Evolutionary conservation across 2,888 invertebrate species (phyloP).

Genomic region (Corbicula japonica): DNA sequence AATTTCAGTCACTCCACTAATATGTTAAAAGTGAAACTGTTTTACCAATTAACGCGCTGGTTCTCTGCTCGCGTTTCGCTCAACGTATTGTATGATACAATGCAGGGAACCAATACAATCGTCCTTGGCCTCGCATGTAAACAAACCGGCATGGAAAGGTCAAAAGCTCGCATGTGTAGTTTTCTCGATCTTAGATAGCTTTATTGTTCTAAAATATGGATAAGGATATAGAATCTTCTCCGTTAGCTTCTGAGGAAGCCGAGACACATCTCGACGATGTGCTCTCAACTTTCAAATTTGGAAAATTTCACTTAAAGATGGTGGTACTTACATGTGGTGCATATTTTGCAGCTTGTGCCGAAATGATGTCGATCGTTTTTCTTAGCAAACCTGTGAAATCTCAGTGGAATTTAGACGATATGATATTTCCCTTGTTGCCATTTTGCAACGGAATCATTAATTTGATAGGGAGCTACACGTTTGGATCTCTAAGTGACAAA

Average conservation of each 20-base stretch:
- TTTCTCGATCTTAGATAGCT: background rate
- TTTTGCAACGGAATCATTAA: constrained; percentile 74
- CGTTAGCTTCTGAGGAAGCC: constrained; percentile 7
- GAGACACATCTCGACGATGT: constrained; percentile 74
- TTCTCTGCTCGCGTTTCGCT: too few relatives aligned
- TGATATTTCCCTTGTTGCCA: constrained; percentile 77
- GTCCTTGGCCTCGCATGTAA: constrained; percentile 40
- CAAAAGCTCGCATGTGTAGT: background rate
- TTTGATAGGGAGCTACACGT: constrained; percentile 75
- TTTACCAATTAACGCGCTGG: too few relatives aligned
- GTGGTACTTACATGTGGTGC: constrained; percentile 76
- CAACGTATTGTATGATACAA: too few relatives aligned
- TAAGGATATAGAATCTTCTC: background rate
- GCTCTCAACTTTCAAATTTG: constrained; percentile 75
- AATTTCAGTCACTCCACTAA: too few relatives aligned
- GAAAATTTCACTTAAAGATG: constrained; percentile 78
- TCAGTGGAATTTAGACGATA: constrained; percentile 76
- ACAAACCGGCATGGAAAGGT: constrained; percentile 42
- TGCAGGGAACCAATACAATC: too few relatives aligned
- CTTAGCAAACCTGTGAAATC: constrained; percentile 75
- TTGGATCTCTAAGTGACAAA: constrained; percentile 78
- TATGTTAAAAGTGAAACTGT: too few relatives aligned
- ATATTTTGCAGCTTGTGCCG: constrained; percentile 81
- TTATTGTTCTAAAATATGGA: background rate
- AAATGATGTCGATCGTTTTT: constrained; percentile 80